These are phyloP conservation scores for Apteryx owenii DNA, from an alignment of 2,113 vertebrate genomes.

Conservation along the genomic window DNA sequence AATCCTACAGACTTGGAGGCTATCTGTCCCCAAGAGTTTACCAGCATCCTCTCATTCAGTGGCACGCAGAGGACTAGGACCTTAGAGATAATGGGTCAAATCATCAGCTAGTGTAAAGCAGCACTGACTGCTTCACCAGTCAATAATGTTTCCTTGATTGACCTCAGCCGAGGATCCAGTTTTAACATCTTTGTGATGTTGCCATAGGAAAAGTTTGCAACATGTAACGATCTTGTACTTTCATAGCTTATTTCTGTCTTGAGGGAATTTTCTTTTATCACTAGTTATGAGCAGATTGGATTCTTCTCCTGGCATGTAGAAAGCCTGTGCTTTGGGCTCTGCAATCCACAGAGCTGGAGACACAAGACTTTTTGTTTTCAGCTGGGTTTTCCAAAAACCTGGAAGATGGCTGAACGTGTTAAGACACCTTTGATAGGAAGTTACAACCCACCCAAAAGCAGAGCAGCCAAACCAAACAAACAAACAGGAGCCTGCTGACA, in stretches of 20 bases:
- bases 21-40: background rate
- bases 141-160: background rate
- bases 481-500: constrained; percentile 15
- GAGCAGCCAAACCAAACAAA: constrained; percentile 54
- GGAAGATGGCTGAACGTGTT: constrained; percentile 64
- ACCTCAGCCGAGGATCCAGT: constrained; percentile 6
- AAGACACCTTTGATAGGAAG: constrained; percentile 50
- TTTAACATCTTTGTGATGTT: background rate
- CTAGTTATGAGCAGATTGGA: background rate
- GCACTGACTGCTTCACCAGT: background rate
- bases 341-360: constrained; percentile 28
- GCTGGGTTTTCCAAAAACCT: constrained; percentile 49
- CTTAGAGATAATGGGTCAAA: background rate
- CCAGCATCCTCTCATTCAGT: background rate
- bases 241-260: background rate
- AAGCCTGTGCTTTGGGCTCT: constrained; percentile 31
- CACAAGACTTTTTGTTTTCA: constrained; percentile 62
- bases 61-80: background rate
- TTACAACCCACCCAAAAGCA: constrained; percentile 12
- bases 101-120: background rate
- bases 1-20: background rate
- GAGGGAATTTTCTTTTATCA: constrained; percentile 39
- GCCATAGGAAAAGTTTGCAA: constrained; percentile 20
- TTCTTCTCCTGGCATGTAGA: background rate
- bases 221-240: accelerated